Conservation (phyloP, 2,888 invertebrate genomes). For the Folsomia candida region DNA sequence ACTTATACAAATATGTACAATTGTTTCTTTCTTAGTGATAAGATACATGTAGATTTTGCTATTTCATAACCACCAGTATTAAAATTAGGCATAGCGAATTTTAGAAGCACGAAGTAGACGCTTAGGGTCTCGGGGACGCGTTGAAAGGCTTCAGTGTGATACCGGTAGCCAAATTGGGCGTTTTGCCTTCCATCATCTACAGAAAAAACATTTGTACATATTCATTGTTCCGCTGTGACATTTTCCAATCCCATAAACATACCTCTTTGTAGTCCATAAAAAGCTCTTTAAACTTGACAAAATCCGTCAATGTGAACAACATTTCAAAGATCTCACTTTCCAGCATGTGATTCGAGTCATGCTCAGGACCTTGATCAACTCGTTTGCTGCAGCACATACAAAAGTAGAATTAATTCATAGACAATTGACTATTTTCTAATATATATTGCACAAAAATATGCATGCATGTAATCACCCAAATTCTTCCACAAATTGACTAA, state of each 20-base stretch:
- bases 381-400: too few species aligned
- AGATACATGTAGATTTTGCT: too few species aligned
- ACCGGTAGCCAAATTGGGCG: slow-evolving; percentile 22
- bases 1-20: too few species aligned
- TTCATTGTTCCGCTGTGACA: too few species aligned
- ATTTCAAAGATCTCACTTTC: slow-evolving; percentile 22
- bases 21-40: too few species aligned
- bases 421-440: not conserved
- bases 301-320: slow-evolving; percentile 34
- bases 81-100: too few species aligned
- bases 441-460: not conserved
- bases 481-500: slow-evolving; percentile 12
- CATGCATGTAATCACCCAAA: slow-evolving; percentile 5
- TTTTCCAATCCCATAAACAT: not conserved
- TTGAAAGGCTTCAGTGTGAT: slow-evolving; percentile 3
- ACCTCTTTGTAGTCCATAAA: slow-evolving; percentile 38
- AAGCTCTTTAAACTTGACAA: slow-evolving; percentile 39
- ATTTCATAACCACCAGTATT: too few species aligned
- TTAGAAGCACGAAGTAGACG: too few species aligned
- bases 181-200: slow-evolving; percentile 39
- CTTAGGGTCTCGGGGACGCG: slow-evolving; percentile 1
- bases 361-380: not conserved
- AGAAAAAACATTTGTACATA: too few species aligned
- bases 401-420: not conserved
- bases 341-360: not conserved